Evolutionary conservation across 1,140 invertebrate genomes (phyloP).

Genomic region (Drosophila micromelanica): DNA sequence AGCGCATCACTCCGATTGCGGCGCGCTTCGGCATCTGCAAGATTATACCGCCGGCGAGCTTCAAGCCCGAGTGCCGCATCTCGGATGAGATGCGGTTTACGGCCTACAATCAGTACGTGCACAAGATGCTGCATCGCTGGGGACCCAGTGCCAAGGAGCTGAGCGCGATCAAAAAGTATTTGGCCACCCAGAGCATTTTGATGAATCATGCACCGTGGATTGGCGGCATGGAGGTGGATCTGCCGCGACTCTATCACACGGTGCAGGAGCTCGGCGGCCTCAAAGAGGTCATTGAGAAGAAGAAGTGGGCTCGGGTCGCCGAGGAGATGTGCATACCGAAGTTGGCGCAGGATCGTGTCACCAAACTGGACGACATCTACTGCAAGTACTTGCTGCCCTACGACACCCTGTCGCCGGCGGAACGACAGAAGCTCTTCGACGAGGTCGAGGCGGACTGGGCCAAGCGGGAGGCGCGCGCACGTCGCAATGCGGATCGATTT

Average conservation of each 20-base stretch:
- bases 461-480: slow-evolving; percentile 86
- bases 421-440: slow-evolving; percentile 89
- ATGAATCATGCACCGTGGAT: slow-evolving; percentile 92
- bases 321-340: slow-evolving; percentile 95
- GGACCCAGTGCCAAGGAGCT: slow-evolving; percentile 94
- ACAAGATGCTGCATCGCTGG: slow-evolving; percentile 95
- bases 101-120: slow-evolving; percentile 95
- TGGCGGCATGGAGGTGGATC: slow-evolving; percentile 95
- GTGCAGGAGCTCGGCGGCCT: slow-evolving; percentile 94
- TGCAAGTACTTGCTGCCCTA: slow-evolving; percentile 97
- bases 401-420: slow-evolving; percentile 92
- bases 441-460: slow-evolving; percentile 92
- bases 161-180: slow-evolving; percentile 93
- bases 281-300: slow-evolving; percentile 95
- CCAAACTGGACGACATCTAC: slow-evolving; percentile 95
- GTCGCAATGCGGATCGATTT: slow-evolving; percentile 85
- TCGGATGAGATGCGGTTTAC: slow-evolving; percentile 94
- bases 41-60: slow-evolving; percentile 94
- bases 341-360: slow-evolving; percentile 91
- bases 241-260: slow-evolving; percentile 93
- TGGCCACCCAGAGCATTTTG: slow-evolving; percentile 91
- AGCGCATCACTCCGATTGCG: slow-evolving; percentile 91
- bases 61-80: slow-evolving; percentile 95
- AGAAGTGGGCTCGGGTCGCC: slow-evolving; percentile 95
- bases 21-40: slow-evolving; percentile 94